These are phyloP conservation scores for Hybognathus amarus DNA, from an alignment of 2,797 vertebrate species.

Conservation along the genomic window DNA sequence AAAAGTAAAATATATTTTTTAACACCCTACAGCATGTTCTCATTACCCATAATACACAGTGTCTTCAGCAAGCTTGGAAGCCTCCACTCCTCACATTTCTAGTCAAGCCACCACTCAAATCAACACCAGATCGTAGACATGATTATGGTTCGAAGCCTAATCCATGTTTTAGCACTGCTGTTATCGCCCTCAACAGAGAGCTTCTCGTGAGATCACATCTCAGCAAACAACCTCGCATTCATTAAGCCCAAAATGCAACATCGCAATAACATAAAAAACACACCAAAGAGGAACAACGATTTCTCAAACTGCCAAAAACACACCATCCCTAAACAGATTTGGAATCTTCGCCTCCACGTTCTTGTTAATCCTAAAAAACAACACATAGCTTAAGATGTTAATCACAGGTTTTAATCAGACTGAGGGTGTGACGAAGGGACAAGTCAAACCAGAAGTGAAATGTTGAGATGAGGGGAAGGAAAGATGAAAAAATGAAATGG, in stretches of 20 bases:
- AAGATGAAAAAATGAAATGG: slow-evolving; percentile 26
- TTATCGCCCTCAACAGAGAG: slow-evolving; percentile 43
- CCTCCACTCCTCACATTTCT: background rate
- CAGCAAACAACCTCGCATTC: slow-evolving; percentile 33
- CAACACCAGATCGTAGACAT: slow-evolving; percentile 26
- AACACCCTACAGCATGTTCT: slow-evolving; percentile 25
- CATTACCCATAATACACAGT: slow-evolving; percentile 21
- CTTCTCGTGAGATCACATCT: slow-evolving; percentile 44
- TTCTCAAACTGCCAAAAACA: slow-evolving; percentile 27
- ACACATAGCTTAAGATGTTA: slow-evolving; percentile 42
- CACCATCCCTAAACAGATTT: slow-evolving; percentile 24
- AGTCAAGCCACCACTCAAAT: slow-evolving; percentile 25
- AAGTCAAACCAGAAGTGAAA: slow-evolving; percentile 18
- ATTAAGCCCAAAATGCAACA: slow-evolving; percentile 32
- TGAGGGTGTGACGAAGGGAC: slow-evolving; percentile 8
- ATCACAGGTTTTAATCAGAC: slow-evolving; percentile 48
- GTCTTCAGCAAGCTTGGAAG: background rate
- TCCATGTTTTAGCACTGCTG: slow-evolving; percentile 38
- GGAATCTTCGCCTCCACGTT: slow-evolving; percentile 21
- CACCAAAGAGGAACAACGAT: slow-evolving; percentile 14
- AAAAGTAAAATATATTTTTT: background rate
- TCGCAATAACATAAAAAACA: slow-evolving; percentile 1
- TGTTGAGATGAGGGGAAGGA: background rate
- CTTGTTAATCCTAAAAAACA: slow-evolving; percentile 42
- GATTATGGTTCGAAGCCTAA: slow-evolving; percentile 37